Percentiles rank a stretch among this genome's conserved stretches.
Conservation (phyloP, 2,113 vertebrate genomes). For the Channa argus region DNA sequence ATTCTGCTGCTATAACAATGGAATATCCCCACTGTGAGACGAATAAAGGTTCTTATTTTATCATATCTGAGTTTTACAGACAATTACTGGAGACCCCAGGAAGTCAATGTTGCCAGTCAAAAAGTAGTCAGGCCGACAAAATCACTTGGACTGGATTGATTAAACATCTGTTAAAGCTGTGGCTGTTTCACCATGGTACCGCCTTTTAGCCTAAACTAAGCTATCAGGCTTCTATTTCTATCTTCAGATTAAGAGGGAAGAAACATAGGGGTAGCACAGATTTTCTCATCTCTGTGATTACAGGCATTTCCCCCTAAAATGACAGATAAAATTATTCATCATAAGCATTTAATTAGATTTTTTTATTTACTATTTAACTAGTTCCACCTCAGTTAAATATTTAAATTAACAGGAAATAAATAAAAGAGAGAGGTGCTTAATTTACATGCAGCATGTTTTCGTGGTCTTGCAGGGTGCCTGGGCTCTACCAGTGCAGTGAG, state of each 20-base stretch:
- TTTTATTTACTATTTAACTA: too few relatives aligned
- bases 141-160: too few relatives aligned
- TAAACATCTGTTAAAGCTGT: too few relatives aligned
- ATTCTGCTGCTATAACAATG: too few relatives aligned
- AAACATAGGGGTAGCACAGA: background rate
- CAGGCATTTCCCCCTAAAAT: background rate
- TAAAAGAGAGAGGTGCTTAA: slow-evolving; percentile 47
- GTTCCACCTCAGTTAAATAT: background rate
- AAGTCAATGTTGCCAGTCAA: too few relatives aligned
- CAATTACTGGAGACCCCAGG: too few relatives aligned
- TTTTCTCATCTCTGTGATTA: background rate
- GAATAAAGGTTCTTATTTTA: too few relatives aligned
- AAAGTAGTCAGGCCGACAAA: too few relatives aligned
- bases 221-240: background rate
- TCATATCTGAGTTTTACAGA: too few relatives aligned
- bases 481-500: background rate
- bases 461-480: background rate
- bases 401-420: slow-evolving; percentile 36
- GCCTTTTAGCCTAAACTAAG: background rate
- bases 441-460: slow-evolving; percentile 31
- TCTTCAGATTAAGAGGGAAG: background rate
- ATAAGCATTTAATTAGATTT: background rate
- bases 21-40: too few relatives aligned
- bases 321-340: background rate
- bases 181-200: background rate